Conservation (phyloP, 2,113 vertebrate genomes). For the Xenotilapia leptura region DNA sequence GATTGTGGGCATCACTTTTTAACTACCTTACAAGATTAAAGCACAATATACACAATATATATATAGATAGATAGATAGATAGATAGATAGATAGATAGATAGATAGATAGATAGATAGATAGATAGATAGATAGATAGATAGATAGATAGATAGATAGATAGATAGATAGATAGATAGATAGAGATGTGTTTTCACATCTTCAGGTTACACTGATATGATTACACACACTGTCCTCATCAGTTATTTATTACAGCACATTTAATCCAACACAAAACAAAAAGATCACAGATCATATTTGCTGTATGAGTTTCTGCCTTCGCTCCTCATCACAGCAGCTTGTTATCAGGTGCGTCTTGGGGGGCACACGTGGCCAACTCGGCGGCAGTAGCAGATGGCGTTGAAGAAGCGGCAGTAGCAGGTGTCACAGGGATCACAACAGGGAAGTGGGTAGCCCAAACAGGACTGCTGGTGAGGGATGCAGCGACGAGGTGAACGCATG, state of each 20-base stretch:
- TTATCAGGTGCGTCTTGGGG: slow-evolving; percentile 50
- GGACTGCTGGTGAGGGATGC: slow-evolving; percentile 86
- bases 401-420: slow-evolving; percentile 97
- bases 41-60: background rate
- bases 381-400: slow-evolving; percentile 93
- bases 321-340: accelerated
- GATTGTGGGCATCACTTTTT: background rate
- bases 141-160: background rate
- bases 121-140: accelerated
- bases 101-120: background rate
- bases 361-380: slow-evolving; percentile 74
- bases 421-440: slow-evolving; percentile 91
- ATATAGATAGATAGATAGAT: too few relatives aligned
- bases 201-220: background rate
- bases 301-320: too few relatives aligned
- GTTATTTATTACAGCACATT: slow-evolving; percentile 5
- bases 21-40: background rate
- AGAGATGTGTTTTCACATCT: background rate
- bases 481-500: slow-evolving; percentile 82
- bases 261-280: background rate
- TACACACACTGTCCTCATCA: background rate
- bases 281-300: background rate
- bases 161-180: background rate
- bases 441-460: slow-evolving; percentile 87
- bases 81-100: accelerated